Percentiles rank a stretch among this genome's conserved stretches.
Conservation (phyloP, 2,797 vertebrate genomes). For the Sebastiscus albofasciatus region DNA sequence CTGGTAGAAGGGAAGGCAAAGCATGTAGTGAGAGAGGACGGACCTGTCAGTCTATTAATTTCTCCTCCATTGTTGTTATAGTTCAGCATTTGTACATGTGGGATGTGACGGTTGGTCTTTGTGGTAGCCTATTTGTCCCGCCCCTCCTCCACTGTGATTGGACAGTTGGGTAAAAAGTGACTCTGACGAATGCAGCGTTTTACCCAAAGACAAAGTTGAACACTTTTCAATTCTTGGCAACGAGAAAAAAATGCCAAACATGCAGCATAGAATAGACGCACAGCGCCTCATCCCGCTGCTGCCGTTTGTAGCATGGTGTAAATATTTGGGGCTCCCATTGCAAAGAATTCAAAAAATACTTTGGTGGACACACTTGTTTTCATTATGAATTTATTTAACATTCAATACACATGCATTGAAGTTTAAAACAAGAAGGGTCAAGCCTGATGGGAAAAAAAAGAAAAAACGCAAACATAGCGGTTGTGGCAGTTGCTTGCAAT, state of each 20-base stretch:
- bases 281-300: no score
- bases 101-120: background rate
- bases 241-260: background rate
- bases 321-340: no score
- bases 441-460: background rate
- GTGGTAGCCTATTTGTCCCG: background rate
- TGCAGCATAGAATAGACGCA: no score
- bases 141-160: background rate
- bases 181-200: background rate
- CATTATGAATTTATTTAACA: background rate
- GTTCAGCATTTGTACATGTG: background rate
- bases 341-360: no score
- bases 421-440: background rate
- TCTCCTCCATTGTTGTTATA: background rate
- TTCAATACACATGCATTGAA: background rate
- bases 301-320: no score
- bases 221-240: background rate
- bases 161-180: background rate
- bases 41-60: background rate
- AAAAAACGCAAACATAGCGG: background rate
- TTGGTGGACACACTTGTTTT: background rate
- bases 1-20: no score
- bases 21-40: background rate
- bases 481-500: background rate
- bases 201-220: background rate